Evolutionary conservation across 2,797 vertebrate genomes (phyloP).

Genomic region (Scomberomorus guttatus): DNA sequence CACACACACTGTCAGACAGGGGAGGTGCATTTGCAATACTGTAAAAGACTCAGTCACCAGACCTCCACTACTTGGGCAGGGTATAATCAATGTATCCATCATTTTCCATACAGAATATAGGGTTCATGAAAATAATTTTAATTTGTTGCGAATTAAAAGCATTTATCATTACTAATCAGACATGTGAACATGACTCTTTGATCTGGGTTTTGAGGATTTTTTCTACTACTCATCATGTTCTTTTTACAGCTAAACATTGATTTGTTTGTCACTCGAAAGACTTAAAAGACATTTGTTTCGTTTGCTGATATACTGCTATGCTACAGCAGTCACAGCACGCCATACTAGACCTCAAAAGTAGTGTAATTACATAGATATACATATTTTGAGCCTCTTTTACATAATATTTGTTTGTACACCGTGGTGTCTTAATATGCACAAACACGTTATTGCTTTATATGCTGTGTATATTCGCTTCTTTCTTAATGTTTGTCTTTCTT

Average conservation of each 20-base stretch:
- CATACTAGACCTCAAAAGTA: neutral
- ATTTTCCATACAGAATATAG: neutral
- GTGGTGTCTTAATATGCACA: neutral
- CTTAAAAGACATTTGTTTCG: neutral
- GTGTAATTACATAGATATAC: neutral
- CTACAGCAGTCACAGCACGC: neutral
- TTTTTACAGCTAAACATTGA: neutral
- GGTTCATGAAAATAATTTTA: constrained; percentile 17
- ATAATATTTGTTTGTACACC: neutral
- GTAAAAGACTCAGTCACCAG: neutral
- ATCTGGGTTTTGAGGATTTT: neutral
- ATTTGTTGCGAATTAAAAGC: constrained; percentile 29
- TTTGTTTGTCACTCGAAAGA: neutral
- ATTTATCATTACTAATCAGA: constrained; percentile 40
- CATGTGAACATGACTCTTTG: constrained; percentile 22
- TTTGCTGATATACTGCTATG: constrained; percentile 1
- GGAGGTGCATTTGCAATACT: neutral
- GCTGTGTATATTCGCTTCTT: neutral
- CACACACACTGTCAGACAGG: neutral
- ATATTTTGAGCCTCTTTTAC: neutral
- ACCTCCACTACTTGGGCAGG: neutral
- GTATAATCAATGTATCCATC: neutral
- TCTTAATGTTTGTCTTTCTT: neutral
- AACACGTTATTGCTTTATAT: neutral
- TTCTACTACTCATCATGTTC: neutral